Evolutionary conservation across 2,888 invertebrate genomes (phyloP).

Genomic region (Clistopyga incitator): DNA sequence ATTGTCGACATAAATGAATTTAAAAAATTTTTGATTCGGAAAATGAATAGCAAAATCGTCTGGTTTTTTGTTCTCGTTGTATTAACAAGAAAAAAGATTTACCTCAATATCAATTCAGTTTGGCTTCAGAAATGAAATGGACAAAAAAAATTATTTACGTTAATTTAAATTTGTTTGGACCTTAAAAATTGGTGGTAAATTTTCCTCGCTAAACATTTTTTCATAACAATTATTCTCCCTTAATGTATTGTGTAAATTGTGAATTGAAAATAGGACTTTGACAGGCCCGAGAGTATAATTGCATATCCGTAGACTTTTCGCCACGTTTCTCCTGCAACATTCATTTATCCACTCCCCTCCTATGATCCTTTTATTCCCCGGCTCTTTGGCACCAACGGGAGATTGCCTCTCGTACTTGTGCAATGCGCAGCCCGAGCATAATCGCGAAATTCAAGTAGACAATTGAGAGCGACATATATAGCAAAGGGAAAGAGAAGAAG

Average conservation of each 20-base stretch:
- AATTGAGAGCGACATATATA: constrained; percentile 8
- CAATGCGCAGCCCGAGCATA: constrained; percentile 30
- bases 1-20: no score
- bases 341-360: constrained; percentile 9
- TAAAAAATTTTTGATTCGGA: no score
- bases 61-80: no score
- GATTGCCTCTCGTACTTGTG: constrained; percentile 42
- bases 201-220: no score
- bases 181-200: no score
- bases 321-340: not conserved
- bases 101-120: no score
- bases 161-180: no score
- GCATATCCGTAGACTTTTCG: constrained; percentile 13
- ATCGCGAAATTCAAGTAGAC: constrained; percentile 25
- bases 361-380: constrained; percentile 32
- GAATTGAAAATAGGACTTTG: not conserved
- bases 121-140: no score
- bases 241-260: not conserved
- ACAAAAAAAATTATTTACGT: no score
- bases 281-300: not conserved
- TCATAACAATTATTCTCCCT: not conserved
- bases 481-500: constrained; percentile 28
- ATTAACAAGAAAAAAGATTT: no score
- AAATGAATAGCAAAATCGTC: no score
- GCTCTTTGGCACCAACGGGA: constrained; percentile 30